Conservation (phyloP, 2,888 invertebrate species). For the Doris montereyensis region DNA sequence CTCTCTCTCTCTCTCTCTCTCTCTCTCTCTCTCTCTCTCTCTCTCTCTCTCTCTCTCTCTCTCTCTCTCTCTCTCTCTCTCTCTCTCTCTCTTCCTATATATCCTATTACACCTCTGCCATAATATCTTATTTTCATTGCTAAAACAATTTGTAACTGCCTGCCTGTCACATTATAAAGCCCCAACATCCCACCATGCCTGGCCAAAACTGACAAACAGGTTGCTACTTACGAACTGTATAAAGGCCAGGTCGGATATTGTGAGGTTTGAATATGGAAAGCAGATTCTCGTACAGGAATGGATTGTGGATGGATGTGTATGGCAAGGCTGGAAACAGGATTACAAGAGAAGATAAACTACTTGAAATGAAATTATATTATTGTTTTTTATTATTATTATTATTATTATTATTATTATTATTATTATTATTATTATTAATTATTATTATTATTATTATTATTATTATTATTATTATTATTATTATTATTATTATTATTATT, state of each 20-base stretch:
- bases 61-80: not conserved
- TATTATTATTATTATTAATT: not conserved
- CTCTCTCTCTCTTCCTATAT: not conserved
- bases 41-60: slow-evolving; percentile 22
- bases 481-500: not conserved
- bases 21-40: not conserved
- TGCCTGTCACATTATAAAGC: not conserved
- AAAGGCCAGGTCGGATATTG: slow-evolving; percentile 57
- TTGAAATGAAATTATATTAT: too few relatives aligned
- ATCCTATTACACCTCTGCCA: not conserved
- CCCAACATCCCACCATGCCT: not conserved
- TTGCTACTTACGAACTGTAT: slow-evolving; percentile 53
- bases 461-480: not conserved
- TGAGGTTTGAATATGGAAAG: slow-evolving; percentile 56
- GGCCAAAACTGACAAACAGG: not conserved
- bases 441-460: not conserved
- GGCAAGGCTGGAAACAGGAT: slow-evolving; percentile 52
- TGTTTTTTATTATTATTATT: not conserved
- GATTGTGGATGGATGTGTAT: slow-evolving; percentile 59
- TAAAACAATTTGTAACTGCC: not conserved
- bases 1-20: not conserved
- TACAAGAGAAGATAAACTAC: too few relatives aligned
- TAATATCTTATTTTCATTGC: not conserved
- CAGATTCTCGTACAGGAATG: slow-evolving; percentile 65
- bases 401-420: not conserved